Evolutionary conservation across 1,140 invertebrate genomes (phyloP).

Genomic region (Phenacoccus solenopsis): DNA sequence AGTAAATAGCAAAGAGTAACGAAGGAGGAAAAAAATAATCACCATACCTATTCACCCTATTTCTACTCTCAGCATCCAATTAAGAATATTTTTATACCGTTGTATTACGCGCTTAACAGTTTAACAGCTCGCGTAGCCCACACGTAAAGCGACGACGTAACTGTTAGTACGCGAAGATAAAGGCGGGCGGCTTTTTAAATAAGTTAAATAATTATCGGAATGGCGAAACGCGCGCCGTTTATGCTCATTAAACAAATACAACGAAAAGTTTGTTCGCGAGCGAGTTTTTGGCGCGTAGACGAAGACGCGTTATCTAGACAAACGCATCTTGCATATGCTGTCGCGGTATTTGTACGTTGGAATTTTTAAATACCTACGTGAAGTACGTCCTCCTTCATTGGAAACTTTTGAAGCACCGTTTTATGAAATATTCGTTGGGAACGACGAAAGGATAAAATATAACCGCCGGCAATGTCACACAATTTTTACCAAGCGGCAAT

Average conservation of each 20-base stretch:
- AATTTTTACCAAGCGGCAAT: too few species aligned
- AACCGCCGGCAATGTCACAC: too few species aligned
- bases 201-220: neutral
- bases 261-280: neutral
- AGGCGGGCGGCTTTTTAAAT: neutral
- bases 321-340: neutral
- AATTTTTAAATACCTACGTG: too few species aligned
- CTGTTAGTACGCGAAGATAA: neutral
- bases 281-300: neutral
- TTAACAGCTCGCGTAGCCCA: neutral
- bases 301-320: too few species aligned
- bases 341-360: too few species aligned
- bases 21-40: too few species aligned
- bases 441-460: too few species aligned
- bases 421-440: too few species aligned
- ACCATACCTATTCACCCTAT: too few species aligned
- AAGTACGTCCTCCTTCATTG: too few species aligned
- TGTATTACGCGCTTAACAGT: neutral
- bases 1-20: too few species aligned
- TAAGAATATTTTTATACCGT: neutral
- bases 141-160: neutral
- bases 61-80: too few species aligned
- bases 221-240: constrained; percentile 1
- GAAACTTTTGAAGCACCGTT: neutral
- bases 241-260: constrained; percentile 12